phyloP scores from a whole-genome alignment of 2,888 invertebrate species.

The Drepanosiphum platanoidis region DNA sequence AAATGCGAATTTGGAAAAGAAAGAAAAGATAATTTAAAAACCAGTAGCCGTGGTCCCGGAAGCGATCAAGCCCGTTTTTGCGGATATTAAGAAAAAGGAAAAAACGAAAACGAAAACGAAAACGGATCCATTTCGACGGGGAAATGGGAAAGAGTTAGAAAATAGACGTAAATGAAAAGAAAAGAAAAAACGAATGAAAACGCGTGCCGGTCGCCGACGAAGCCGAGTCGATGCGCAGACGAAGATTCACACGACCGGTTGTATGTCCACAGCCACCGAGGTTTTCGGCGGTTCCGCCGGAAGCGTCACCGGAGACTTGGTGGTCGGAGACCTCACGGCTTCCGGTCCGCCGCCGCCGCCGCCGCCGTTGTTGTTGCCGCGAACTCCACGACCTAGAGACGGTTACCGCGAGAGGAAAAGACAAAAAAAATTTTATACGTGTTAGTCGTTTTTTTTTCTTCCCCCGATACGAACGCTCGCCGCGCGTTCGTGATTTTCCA shows the following conservation, averaged over 20 bases:
- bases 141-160: too few species aligned
- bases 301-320: constrained; percentile 10
- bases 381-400: constrained; percentile 27
- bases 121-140: too few species aligned
- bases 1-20: background rate
- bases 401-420: background rate
- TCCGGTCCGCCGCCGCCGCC: background rate
- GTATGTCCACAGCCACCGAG: constrained; percentile 21
- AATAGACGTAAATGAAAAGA: too few species aligned
- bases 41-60: constrained; percentile 25
- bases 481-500: too few species aligned
- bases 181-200: too few species aligned
- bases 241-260: constrained; percentile 37
- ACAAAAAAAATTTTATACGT: too few species aligned
- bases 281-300: constrained; percentile 19
- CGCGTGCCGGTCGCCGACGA: too few species aligned
- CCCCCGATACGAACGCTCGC: too few species aligned
- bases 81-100: constrained; percentile 2
- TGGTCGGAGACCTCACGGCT: constrained; percentile 44
- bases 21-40: background rate
- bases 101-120: background rate
- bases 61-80: constrained; percentile 12
- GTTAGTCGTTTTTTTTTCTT: too few species aligned
- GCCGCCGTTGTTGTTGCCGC: constrained; percentile 22
- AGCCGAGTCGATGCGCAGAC: too few species aligned